phyloP scores from a whole-genome alignment of 2,888 invertebrate species.

The Lycia hirtaria region DNA sequence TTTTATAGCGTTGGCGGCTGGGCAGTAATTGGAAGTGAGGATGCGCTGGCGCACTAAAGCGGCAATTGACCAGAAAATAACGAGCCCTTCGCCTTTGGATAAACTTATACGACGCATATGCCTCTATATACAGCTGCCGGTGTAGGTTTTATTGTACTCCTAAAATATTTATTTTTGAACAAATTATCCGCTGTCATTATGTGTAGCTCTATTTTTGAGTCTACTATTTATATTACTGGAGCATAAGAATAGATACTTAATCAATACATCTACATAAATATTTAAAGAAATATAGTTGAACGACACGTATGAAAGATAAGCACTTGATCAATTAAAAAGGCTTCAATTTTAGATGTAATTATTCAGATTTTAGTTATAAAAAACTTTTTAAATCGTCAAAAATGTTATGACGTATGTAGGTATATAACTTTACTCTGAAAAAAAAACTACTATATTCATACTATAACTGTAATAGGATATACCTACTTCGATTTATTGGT shows the following conservation, averaged over 20 bases:
- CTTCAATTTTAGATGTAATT: no score
- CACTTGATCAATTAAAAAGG: no score
- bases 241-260: neutral
- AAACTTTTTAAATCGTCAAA: no score
- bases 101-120: slow-evolving; percentile 60
- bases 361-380: no score
- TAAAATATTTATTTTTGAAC: slow-evolving; percentile 60
- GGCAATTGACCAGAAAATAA: slow-evolving; percentile 86
- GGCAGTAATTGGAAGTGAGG: slow-evolving; percentile 83
- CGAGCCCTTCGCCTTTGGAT: slow-evolving; percentile 71
- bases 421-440: no score
- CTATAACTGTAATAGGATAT: no score
- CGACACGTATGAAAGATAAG: no score
- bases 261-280: neutral
- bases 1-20: slow-evolving; percentile 83
- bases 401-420: no score
- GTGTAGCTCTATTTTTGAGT: neutral
- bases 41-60: slow-evolving; percentile 84
- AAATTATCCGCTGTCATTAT: slow-evolving; percentile 43
- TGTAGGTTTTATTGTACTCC: slow-evolving; percentile 58
- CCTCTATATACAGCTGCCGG: slow-evolving; percentile 75
- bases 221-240: neutral
- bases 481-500: no score
- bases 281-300: no score
- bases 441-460: no score